Conservation (phyloP, 2,888 invertebrate species). For the Zaprionus lineosus region DNA sequence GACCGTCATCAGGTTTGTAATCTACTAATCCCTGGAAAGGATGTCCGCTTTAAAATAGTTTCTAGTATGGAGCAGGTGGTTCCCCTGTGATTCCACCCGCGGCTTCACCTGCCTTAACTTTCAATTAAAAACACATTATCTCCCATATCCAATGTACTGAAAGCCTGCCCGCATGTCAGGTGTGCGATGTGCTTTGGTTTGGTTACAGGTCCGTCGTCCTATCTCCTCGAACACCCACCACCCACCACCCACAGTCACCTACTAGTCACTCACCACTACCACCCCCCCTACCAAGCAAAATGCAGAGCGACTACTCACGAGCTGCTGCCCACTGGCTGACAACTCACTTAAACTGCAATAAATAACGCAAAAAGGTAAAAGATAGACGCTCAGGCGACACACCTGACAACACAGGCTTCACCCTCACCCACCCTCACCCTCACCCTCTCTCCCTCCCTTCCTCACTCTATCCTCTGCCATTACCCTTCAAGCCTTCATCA, state of each 20-base stretch:
- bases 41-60: no score
- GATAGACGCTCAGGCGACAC: slow-evolving; percentile 54
- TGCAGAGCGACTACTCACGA: no score
- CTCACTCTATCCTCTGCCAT: not conserved
- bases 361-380: slow-evolving; percentile 59
- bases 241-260: no score
- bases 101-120: slow-evolving; percentile 44
- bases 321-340: slow-evolving; percentile 47
- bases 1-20: no score
- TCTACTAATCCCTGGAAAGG: no score
- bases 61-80: no score
- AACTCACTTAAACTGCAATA: slow-evolving; percentile 79
- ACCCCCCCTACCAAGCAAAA: no score
- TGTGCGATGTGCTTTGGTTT: slow-evolving; percentile 8
- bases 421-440: no score
- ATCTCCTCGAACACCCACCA: not conserved
- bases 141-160: slow-evolving; percentile 16
- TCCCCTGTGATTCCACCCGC: no score
- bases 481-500: not conserved
- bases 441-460: not conserved
- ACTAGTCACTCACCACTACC: no score
- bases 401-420: slow-evolving; percentile 75
- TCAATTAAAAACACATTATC: slow-evolving; percentile 74
- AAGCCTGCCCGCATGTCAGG: slow-evolving; percentile 46
- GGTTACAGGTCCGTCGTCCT: slow-evolving; percentile 9